Evolutionary conservation across 1,140 invertebrate genomes (phyloP).

Genomic region (Brachionus sp.): DNA sequence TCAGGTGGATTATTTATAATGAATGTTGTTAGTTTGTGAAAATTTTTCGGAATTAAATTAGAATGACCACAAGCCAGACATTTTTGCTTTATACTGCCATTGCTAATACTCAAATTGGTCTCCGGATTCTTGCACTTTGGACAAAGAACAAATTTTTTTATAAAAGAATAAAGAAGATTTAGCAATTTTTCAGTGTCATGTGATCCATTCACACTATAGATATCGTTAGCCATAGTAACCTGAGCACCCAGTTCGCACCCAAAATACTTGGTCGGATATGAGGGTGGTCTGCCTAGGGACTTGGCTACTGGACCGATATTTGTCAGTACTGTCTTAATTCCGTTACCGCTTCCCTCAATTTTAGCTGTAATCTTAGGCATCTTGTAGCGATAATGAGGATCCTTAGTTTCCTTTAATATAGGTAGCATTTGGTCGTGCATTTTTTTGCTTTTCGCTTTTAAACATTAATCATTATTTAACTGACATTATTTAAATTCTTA

Average conservation of each 20-base stretch:
- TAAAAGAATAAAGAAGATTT: conserved; percentile 92
- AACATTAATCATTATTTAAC: neutral
- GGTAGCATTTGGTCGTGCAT: conserved; percentile 18
- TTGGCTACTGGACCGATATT: conserved; percentile 99
- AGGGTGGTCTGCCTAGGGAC: conserved; percentile 89
- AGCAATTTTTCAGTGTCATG: conserved; percentile 95
- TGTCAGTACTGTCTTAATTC: conserved; percentile 98
- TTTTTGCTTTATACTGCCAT: conserved; percentile 81
- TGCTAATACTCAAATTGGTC: conserved; percentile 74
- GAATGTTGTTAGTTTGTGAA: conserved; percentile 94
- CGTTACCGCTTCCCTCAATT: conserved; percentile 84
- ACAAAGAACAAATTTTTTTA: conserved; percentile 93
- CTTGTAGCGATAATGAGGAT: conserved; percentile 99
- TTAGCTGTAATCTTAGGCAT: conserved; percentile 97
- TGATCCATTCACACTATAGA: conserved; percentile 97
- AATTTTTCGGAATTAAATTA: conserved; percentile 75
- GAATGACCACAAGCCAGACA: conserved; percentile 97
- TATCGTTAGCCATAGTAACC: conserved; percentile 96
- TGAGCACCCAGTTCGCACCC: conserved; percentile 98
- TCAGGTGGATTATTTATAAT: conserved; percentile 94
- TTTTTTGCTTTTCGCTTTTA: neutral
- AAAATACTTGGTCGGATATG: conserved; percentile 99
- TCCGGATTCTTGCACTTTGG: conserved; percentile 98
- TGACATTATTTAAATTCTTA: neutral
- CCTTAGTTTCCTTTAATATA: conserved; percentile 62